Base-by-base conservation (phyloP, 2,888 invertebrate species). In the Ommatoiulus sabulosus region DNA sequence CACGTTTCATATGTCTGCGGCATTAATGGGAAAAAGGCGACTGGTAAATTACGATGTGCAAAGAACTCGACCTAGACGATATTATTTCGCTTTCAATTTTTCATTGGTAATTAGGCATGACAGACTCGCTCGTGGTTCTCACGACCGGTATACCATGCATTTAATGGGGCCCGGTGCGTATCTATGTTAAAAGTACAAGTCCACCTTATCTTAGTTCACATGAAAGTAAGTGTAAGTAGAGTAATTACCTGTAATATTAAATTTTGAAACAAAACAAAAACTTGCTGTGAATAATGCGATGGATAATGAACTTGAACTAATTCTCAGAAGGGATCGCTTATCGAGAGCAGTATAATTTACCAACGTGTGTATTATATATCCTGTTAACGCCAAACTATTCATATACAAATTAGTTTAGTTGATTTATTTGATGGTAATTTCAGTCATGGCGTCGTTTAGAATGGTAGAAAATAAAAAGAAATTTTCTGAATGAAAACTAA, bases 41-140 rank as follows among this genome's bases (percentile, higher is more conserved):
- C 72, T 72, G 24, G 72, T 24, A 72, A 72, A 72, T 72, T 24
- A 72, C 24, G 24, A 20, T 72, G 5, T 6, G 24, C 72, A 20
- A 72, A 72, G 6, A 72, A 24, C 72, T 24, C 72, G 72, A 72
- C 10, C 1, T 72, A 72, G 72, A 72, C 72, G 72, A 72, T 72
- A 72, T 72, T 72, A 72, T 72, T 72, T 72, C 72, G 72, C 72
- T n/a, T 72, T 24, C 72, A 72, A 72, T 72, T 72, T 72, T 72
- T 24, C 72, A 20, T 72, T 72, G 72, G 72, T 72, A 24, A 72
- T 72, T 72, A 72, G 24, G 72, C 72, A n/a, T 24, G 72, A 72
- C 72, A 72, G 24, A 72, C 20, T n/a, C 24, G 24, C 24, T 72
- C 24, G 8, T 6, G 24, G 24, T 24, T 72, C 3, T 24, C n/a